A percentile compares a stretch with the other conserved stretches of the same genome.
Conservation (phyloP, 1,140 invertebrate species). For the Acromyrmex heyeri region DNA sequence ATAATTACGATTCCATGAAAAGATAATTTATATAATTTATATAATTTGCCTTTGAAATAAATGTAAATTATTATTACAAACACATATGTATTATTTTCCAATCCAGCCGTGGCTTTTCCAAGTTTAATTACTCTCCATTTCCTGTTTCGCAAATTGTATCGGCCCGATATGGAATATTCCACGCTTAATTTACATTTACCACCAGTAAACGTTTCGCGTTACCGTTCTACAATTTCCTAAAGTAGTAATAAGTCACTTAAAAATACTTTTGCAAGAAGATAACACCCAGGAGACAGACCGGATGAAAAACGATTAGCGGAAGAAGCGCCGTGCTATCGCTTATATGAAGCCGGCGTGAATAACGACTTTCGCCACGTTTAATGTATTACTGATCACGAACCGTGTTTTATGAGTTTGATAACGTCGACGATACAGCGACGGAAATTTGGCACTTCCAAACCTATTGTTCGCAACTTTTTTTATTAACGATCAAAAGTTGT, state of each 20-base stretch:
- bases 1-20: neutral
- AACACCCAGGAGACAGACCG: neutral
- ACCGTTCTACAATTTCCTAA: conserved; percentile 24
- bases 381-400: conserved; percentile 50
- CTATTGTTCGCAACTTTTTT: neutral
- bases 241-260: conserved; percentile 35
- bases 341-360: conserved; percentile 19
- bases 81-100: conserved; percentile 34
- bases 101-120: neutral
- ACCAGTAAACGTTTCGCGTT: neutral
- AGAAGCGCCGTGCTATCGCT: conserved; percentile 19
- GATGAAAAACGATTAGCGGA: conserved; percentile 48
- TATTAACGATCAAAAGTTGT: neutral
- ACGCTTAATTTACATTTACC: conserved; percentile 25
- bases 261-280: conserved; percentile 36
- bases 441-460: conserved; percentile 23
- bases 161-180: neutral
- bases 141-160: conserved; percentile 23
- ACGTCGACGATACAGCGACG: neutral
- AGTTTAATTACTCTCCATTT: conserved; percentile 27
- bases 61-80: neutral
- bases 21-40: conserved; percentile 14
- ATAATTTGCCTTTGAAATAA: conserved; percentile 13
- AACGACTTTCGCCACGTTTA: conserved; percentile 40
- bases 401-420: conserved; percentile 30